A percentile compares a stretch with the other conserved stretches of the same genome.
These are phyloP conservation scores for Monodelphis domestica DNA, from an alignment of 2,797 vertebrate species.

Conservation along the genomic window DNA sequence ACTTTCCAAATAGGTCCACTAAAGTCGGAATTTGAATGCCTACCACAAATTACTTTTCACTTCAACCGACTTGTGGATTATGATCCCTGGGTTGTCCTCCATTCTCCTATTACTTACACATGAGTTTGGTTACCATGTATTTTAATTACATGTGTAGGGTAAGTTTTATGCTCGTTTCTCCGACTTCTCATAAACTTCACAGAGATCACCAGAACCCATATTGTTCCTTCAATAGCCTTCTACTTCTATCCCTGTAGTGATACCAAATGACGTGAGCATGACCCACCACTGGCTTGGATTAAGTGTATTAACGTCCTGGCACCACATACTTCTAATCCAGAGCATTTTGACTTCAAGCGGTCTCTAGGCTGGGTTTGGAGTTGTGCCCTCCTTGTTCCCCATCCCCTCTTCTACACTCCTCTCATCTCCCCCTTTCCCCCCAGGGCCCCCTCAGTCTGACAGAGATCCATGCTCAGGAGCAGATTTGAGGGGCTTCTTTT, in stretches of 20 bases:
- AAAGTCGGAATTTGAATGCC: constrained; percentile 75
- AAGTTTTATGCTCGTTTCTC: constrained; percentile 76
- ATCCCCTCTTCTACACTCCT: background rate
- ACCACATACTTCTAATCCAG: constrained; percentile 18
- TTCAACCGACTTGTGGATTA: constrained; percentile 74
- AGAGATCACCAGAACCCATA: constrained; percentile 73
- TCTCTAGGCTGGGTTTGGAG: background rate
- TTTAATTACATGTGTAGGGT: constrained; percentile 77
- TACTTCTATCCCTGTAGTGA: constrained; percentile 52
- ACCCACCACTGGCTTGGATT: constrained; percentile 49
- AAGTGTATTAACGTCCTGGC: constrained; percentile 48
- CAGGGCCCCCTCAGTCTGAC: background rate
- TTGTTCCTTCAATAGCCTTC: constrained; percentile 74
- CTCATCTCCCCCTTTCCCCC: background rate
- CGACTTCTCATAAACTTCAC: constrained; percentile 78
- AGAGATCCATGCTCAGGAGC: background rate
- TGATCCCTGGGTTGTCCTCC: constrained; percentile 68
- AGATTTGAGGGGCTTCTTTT: constrained; percentile 18
- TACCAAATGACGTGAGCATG: constrained; percentile 56
- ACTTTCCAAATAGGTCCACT: constrained; percentile 75
- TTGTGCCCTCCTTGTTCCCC: background rate
- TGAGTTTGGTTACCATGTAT: constrained; percentile 76
- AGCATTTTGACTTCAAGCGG: constrained; percentile 22
- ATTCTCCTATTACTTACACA: constrained; percentile 75
- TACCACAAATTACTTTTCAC: constrained; percentile 78